phyloP scores from a whole-genome alignment of 2,888 invertebrate genomes.

The Anthophora plumipes region DNA sequence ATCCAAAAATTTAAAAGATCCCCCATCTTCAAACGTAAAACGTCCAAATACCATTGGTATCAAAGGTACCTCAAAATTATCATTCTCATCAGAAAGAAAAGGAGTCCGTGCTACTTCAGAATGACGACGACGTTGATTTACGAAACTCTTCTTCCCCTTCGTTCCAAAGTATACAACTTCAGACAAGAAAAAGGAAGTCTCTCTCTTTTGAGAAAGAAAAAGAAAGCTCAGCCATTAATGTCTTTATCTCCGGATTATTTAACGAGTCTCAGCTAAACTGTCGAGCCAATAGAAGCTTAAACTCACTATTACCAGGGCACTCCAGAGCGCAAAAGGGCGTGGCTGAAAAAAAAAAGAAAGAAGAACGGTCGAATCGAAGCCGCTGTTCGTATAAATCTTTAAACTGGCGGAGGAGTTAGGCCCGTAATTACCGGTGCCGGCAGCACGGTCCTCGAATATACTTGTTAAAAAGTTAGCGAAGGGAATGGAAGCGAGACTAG shows the following conservation, averaged over 20 bases:
- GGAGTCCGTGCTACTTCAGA: not conserved
- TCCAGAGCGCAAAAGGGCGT: constrained; percentile 7
- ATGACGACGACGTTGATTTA: not conserved
- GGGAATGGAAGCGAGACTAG: too few species aligned
- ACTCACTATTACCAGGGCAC: constrained; percentile 20
- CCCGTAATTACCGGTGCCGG: constrained; percentile 15
- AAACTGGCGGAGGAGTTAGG: not conserved
- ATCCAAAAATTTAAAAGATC: too few species aligned
- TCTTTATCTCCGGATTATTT: constrained; percentile 21
- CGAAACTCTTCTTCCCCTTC: not conserved
- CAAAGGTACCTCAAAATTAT: not conserved
- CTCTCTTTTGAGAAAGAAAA: not conserved
- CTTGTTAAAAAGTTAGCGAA: constrained; percentile 14
- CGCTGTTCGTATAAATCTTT: constrained; percentile 24
- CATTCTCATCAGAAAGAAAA: not conserved
- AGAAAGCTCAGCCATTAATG: not conserved
- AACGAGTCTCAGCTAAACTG: constrained; percentile 21
- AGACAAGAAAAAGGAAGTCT: not conserved
- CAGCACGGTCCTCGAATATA: not conserved
- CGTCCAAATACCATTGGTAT: not conserved
- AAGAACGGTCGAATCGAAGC: constrained; percentile 7
- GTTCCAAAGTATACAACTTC: not conserved
- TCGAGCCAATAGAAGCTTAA: constrained; percentile 26
- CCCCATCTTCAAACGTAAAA: too few species aligned
- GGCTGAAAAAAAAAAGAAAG: not conserved